A percentile compares a stretch with the other conserved stretches of the same genome.
Evolutionary conservation across 1,140 invertebrate species (phyloP).

Genomic region (Cryptotermes secundus): DNA sequence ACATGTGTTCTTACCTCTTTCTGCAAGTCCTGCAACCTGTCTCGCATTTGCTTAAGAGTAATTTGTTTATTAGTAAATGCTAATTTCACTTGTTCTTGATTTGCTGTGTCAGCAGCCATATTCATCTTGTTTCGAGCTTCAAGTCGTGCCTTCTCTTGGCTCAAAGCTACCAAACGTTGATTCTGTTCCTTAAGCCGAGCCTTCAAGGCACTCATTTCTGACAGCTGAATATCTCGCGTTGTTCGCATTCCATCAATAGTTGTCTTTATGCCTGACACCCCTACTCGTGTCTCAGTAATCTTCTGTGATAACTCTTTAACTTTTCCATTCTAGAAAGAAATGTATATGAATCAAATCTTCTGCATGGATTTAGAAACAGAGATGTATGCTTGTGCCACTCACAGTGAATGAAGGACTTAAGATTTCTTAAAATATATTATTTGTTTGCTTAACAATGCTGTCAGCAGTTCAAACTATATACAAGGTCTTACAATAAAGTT

Average conservation of each 20-base stretch:
- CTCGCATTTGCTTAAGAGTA: slow-evolving; percentile 80
- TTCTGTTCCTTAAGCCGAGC: slow-evolving; percentile 80
- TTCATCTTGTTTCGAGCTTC: slow-evolving; percentile 73
- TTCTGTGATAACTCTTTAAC: slow-evolving; percentile 84
- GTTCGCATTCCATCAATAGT: slow-evolving; percentile 95
- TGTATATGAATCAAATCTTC: background rate
- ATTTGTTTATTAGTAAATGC: slow-evolving; percentile 80
- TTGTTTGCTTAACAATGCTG: too few relatives aligned
- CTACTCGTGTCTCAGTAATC: slow-evolving; percentile 83
- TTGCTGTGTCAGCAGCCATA: slow-evolving; percentile 57
- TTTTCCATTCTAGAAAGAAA: slow-evolving; percentile 65
- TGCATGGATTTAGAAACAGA: too few relatives aligned
- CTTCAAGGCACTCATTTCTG: slow-evolving; percentile 87
- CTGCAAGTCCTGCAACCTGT: slow-evolving; percentile 66
- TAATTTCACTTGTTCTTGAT: slow-evolving; percentile 65
- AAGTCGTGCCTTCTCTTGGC: slow-evolving; percentile 78
- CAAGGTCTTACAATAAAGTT: too few relatives aligned
- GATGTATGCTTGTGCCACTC: too few relatives aligned
- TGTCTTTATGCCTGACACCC: slow-evolving; percentile 88
- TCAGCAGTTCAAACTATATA: too few relatives aligned
- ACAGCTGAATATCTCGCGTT: slow-evolving; percentile 84
- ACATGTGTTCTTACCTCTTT: slow-evolving; percentile 52
- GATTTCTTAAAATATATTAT: too few relatives aligned
- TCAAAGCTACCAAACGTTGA: slow-evolving; percentile 68
- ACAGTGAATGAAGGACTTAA: too few relatives aligned